A percentile compares a stretch with the other conserved stretches of the same genome.
Conservation (phyloP, 2,888 invertebrate species). For the Eristalis tenax region DNA sequence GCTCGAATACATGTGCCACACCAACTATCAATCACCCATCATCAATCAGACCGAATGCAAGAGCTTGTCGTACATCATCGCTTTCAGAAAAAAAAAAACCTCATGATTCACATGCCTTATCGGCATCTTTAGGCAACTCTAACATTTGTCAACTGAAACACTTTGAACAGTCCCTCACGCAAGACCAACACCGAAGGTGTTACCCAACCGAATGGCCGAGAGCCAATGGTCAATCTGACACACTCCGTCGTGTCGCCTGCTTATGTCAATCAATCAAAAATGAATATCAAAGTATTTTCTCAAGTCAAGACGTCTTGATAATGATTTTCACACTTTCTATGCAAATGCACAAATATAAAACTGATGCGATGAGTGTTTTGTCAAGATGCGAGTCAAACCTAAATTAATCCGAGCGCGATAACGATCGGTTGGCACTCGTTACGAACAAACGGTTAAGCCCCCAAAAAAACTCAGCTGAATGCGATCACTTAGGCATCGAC, state of each 20-base stretch:
- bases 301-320: not conserved
- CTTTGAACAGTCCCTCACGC: not conserved
- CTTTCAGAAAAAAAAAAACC: no score
- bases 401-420: not conserved
- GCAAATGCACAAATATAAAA: not conserved
- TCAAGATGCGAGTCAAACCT: not conserved
- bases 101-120: no score
- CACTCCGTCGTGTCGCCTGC: not conserved
- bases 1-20: no score
- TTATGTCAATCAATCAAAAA: not conserved
- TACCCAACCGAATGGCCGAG: not conserved
- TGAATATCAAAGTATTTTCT: not conserved
- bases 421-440: not conserved
- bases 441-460: not conserved
- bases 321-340: not conserved
- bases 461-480: not conserved
- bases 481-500: not conserved
- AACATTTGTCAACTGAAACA: no score
- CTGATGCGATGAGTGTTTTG: not conserved
- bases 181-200: not conserved
- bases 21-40: no score
- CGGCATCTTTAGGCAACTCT: no score
- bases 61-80: no score
- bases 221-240: not conserved
- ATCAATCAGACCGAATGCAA: no score